Evolutionary conservation across 2,797 vertebrate species (phyloP), one percentile per base, ranked within the genome.

Genomic region (Garrulus glandarius): DNA sequence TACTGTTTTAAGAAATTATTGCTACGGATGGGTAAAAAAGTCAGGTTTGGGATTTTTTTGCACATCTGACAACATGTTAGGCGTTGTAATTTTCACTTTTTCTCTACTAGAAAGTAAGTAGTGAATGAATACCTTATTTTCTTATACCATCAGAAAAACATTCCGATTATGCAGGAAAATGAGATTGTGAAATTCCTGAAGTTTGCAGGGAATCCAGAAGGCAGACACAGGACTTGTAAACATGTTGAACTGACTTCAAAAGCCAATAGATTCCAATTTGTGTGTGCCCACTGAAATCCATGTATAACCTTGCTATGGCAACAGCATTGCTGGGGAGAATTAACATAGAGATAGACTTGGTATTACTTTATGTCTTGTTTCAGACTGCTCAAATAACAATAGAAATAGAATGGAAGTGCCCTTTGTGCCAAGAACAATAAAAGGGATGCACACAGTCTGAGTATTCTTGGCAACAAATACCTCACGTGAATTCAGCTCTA

Each of bases 371-470:
- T 3, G 6, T 89, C 84, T 91, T 96, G 64, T 95, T 96, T 95
- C 84, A 93, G 92, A 95, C 86, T 87, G 84, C 86, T 96, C 81
- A 89, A 83, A 96, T 82, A 95, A 96, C 96, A 96, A 96, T 46
- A 93, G 75, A 77, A 94, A 70, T 37, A 95, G 88, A 96, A 84
- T 93, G 94, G 92, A 88, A 93, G 59, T 86, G 50, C 27, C 56
- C 44, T 82, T 82, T 83, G 50, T 87, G 95, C 95, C 96, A 97
- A 95, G 78, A 95, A 89, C 84, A 96, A 95, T 92, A 95, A 95
- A 90, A 83, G 85, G 43, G 81, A 96, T 94, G 78, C 70, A 72
- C 60, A 83, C 75, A 91, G 92, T 89, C 95, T 95, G 77, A 95
- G 78, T 87, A 93, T 92, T 96, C 84, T 90, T 94, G 94, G 93